Conservation (phyloP, 2,888 invertebrate species). For the Smittia aterrima region DNA sequence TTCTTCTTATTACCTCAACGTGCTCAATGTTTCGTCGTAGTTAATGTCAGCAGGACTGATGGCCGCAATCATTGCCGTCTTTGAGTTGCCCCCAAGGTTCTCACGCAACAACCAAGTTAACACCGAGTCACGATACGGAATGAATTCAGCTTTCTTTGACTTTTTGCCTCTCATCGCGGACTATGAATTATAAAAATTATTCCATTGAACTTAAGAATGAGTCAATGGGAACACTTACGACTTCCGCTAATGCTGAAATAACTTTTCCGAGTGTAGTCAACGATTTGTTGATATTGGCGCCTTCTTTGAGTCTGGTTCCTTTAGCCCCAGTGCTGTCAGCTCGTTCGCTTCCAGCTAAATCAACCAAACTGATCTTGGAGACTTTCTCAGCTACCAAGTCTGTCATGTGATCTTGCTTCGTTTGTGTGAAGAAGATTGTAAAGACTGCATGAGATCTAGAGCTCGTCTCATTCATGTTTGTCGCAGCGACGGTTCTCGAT, state of each 20-base stretch:
- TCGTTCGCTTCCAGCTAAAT: conserved; percentile 96
- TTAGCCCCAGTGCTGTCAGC: conserved; percentile 99
- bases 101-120: conserved; percentile 97
- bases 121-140: conserved; percentile 98
- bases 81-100: conserved; percentile 98
- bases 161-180: conserved; percentile 71
- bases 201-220: conserved; percentile 7
- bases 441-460: conserved; percentile 99
- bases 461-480: conserved; percentile 99
- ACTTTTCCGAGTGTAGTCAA: conserved; percentile 98
- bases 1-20: conserved; percentile 49
- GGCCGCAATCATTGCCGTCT: conserved; percentile 91
- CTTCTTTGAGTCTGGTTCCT: conserved; percentile 96
- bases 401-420: conserved; percentile 80
- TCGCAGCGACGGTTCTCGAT: conserved; percentile 99
- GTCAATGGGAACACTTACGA: conserved; percentile 70
- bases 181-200: neutral
- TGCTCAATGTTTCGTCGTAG: conserved; percentile 92
- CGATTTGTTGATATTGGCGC: conserved; percentile 99
- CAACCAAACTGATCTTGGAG: conserved; percentile 96
- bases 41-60: conserved; percentile 99
- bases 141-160: conserved; percentile 94
- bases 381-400: conserved; percentile 92
- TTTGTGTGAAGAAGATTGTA: conserved; percentile 98
- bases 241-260: conserved; percentile 97